Evolutionary conservation across 2,113 vertebrate species (phyloP).

Genomic region (Etia nguti): DNA sequence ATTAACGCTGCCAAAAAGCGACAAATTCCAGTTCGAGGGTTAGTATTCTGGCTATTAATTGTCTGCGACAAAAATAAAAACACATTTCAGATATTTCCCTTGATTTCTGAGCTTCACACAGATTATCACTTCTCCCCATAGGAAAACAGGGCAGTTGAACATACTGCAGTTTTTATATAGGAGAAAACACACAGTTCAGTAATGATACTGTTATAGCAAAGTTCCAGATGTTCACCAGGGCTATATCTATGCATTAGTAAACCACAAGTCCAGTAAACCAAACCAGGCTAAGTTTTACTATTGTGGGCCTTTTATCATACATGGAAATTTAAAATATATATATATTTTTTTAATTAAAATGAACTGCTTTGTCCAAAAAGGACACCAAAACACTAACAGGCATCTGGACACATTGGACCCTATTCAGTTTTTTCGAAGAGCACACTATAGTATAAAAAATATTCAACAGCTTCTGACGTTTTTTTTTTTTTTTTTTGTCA

Average conservation of each 20-base stretch:
- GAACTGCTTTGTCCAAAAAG: neutral
- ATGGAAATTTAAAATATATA: neutral
- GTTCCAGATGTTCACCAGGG: slow-evolving; percentile 57
- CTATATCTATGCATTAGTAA: slow-evolving; percentile 41
- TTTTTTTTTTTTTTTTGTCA: neutral
- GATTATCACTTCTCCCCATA: neutral
- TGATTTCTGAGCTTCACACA: neutral
- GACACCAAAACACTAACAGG: neutral
- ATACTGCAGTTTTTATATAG: neutral
- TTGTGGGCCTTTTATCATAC: slow-evolving; percentile 16
- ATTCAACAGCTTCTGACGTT: neutral
- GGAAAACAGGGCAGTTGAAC: neutral
- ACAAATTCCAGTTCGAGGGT: slow-evolving; percentile 89
- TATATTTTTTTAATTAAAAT: neutral
- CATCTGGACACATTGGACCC: neutral
- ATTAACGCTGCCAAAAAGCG: slow-evolving; percentile 77
- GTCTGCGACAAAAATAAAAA: neutral
- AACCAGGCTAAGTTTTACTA: neutral
- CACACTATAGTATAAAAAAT: neutral
- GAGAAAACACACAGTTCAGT: slow-evolving; percentile 19
- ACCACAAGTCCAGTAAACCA: slow-evolving; percentile 39
- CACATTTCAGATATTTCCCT: neutral
- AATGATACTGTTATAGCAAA: slow-evolving; percentile 52
- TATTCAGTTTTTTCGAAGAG: neutral
- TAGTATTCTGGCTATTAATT: slow-evolving; percentile 42